Percentiles rank a stretch among this genome's conserved stretches.
Evolutionary conservation across 2,113 vertebrate genomes (phyloP).

Genomic region (Smithornis capensis): DNA sequence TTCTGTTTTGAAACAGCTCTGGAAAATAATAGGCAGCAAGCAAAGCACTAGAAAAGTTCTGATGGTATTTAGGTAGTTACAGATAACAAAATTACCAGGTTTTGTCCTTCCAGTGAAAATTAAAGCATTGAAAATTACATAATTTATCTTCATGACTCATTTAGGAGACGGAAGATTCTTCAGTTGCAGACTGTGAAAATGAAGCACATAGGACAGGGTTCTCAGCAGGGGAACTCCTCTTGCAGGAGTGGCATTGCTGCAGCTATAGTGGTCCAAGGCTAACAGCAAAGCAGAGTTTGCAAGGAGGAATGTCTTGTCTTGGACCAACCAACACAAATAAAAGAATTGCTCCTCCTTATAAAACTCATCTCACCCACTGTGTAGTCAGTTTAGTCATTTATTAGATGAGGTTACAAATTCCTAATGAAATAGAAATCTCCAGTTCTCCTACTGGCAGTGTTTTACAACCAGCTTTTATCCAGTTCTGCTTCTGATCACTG

Average conservation of each 20-base stretch:
- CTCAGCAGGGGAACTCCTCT: not conserved
- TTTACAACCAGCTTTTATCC: not conserved
- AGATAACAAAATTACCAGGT: not conserved
- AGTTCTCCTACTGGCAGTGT: not conserved
- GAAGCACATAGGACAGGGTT: not conserved
- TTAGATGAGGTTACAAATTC: not conserved
- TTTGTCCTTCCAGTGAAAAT: constrained; percentile 28
- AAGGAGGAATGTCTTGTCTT: not conserved
- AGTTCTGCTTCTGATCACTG: not conserved
- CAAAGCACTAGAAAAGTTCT: not conserved
- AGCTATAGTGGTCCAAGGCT: not conserved
- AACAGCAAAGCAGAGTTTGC: not conserved
- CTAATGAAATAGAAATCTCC: not conserved
- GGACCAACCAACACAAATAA: not conserved
- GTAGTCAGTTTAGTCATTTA: not conserved
- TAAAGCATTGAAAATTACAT: constrained; percentile 11
- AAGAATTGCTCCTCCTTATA: not conserved
- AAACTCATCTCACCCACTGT: not conserved
- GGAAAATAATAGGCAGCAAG: not conserved
- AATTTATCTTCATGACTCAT: constrained; percentile 16
- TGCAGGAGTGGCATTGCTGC: not conserved
- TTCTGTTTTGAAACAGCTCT: not conserved
- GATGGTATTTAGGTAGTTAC: not conserved
- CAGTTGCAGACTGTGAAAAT: not conserved
- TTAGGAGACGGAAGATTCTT: not conserved